These are phyloP conservation scores for Diglossa brunneiventris DNA, from an alignment of 2,113 vertebrate species.

Conservation along the genomic window DNA sequence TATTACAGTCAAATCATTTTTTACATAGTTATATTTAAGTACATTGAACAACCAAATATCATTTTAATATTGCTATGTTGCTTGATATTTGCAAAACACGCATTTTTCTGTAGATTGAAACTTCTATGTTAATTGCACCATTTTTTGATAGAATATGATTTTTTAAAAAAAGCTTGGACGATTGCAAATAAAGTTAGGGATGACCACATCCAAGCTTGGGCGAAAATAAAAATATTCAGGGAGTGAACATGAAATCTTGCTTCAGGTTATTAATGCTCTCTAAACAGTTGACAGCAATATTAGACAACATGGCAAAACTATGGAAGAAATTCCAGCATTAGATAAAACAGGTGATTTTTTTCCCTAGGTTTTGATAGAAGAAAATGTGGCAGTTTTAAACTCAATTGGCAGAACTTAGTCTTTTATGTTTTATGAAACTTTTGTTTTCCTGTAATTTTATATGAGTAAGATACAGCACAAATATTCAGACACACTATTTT, in stretches of 20 bases:
- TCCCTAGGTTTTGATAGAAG: not conserved
- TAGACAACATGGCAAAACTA: not conserved
- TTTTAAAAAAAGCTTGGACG: rapidly evolving
- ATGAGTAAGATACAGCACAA: not conserved
- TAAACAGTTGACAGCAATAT: not conserved
- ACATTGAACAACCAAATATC: not conserved
- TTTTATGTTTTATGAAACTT: not conserved
- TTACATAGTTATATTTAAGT: not conserved
- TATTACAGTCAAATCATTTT: not conserved
- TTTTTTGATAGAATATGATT: not conserved
- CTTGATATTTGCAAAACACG: not conserved
- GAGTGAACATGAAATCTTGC: not conserved
- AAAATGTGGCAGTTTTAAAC: not conserved
- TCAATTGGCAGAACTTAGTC: not conserved
- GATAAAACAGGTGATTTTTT: not conserved
- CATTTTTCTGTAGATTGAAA: not conserved
- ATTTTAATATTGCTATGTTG: not conserved
- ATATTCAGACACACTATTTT: not conserved
- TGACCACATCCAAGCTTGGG: not conserved
- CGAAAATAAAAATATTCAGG: not conserved
- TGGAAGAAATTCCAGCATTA: not conserved
- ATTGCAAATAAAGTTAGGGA: not conserved
- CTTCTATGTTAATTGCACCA: not conserved
- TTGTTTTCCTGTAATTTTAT: not conserved
- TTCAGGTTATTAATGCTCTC: not conserved